Evolutionary conservation across 2,888 invertebrate genomes (phyloP), one percentile per base, ranked within the genome.

Genomic region (Apocheima hispidaria): DNA sequence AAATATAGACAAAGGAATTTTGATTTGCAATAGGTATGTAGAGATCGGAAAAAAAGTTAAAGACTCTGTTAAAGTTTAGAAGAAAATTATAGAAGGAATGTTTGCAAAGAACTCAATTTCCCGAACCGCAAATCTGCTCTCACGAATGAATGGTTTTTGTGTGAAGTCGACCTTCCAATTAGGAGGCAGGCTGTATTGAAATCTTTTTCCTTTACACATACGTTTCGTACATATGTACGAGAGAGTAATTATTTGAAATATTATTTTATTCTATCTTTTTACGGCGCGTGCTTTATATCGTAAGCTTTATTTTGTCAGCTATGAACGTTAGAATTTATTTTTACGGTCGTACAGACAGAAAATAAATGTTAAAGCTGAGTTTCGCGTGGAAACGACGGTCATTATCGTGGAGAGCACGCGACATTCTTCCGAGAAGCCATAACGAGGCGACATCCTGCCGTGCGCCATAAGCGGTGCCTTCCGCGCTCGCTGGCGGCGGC

Each of bases 101-200:
- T 60, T 36, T 44, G 33, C 57, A 59, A 58, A 69, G 69, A 66
- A 63, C 68, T 66, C 67, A 61, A 75, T 72, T 73, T 75, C 70
- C 73, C 63, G 62, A 63, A 60, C 71, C 73, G 72, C 64, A 72
- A 61, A 69, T 73, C 63, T 70, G 72, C 71, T 76, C 76, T 68
- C 69, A 74, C 74, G 77, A 77, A 70, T 77, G 78, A 79, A 79
- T 77, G 74, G 69, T 79, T 83, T 80, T 77, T 78, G 75, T 73
- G 70, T 72, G 72, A 75, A 70, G 73, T 73, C 75, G 74, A 77
- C 80, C 78, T 77, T 79, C 83, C 82, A 87, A 85, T 85, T 85
- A 86, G 72, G 74, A 73, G 63, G 70, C 71, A 55, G 58, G 58
- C 70, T 77, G 76, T 75, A 78, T 77, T 72, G 71, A 69, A 77